phyloP scores from a whole-genome alignment of 2,888 invertebrate species.

The Hyppa rectilinea region DNA sequence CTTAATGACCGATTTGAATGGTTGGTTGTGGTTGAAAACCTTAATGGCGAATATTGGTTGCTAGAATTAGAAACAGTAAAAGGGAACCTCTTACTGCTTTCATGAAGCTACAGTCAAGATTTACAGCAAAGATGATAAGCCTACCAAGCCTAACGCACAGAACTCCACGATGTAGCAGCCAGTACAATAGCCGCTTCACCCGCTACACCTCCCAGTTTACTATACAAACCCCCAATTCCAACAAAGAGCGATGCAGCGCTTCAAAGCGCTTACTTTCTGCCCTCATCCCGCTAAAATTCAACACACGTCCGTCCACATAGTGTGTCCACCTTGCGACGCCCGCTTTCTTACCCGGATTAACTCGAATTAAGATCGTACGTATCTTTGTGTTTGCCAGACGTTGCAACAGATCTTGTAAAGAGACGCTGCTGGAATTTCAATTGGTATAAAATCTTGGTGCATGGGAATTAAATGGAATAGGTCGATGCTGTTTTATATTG shows the following conservation, averaged over 20 bases:
- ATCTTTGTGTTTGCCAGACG: conserved; percentile 82
- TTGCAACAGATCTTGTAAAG: conserved; percentile 73
- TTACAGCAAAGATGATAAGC: neutral
- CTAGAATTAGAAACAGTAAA: neutral
- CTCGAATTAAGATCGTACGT: conserved; percentile 87
- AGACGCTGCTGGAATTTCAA: conserved; percentile 69
- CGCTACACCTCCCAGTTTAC: conserved; percentile 24
- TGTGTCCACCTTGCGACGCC: conserved; percentile 83
- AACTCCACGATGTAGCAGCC: neutral
- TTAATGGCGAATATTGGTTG: too few species aligned
- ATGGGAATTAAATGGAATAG: conserved; percentile 55
- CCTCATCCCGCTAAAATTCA: conserved; percentile 72
- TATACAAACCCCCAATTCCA: conserved; percentile 24
- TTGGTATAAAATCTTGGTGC: conserved; percentile 58
- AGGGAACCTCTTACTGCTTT: neutral
- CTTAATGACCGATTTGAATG: too few species aligned
- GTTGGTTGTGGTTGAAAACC: too few species aligned
- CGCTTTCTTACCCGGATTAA: conserved; percentile 86
- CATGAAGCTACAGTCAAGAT: neutral
- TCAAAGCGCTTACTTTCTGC: conserved; percentile 65
- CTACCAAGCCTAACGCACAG: neutral
- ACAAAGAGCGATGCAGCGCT: conserved; percentile 27
- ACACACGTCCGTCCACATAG: conserved; percentile 80
- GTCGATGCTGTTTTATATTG: conserved; percentile 38
- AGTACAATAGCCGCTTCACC: neutral